Evolutionary conservation across 2,113 vertebrate species (phyloP), one percentile per base, ranked within the genome.

Genomic region (Pedionomus torquatus): DNA sequence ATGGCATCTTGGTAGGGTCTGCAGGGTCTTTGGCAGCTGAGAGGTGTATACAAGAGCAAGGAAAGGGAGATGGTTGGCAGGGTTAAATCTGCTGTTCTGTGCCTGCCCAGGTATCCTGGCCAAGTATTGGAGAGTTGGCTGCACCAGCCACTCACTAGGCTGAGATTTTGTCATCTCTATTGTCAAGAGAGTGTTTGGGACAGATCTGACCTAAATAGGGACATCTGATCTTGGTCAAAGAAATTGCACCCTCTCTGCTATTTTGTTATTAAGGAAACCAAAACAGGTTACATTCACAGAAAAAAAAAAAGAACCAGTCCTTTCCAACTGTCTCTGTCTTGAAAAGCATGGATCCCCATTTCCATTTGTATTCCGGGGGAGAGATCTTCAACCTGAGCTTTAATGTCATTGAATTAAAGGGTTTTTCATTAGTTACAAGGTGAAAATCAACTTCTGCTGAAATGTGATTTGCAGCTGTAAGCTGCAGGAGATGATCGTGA

Each of bases 401-500:
- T 83, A 86, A 83, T 69, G 71, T 93, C 90, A 12, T 43, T 71
- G 91, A 86, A 96, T 91, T 91, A 89, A 95, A 95, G 66, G 61
- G 46, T 43, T 91, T 89, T 93, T 91, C 93, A 93, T 89, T 93
- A 95, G 90, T 91, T 89, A 71, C 76, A 46, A 89, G 68, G 66
- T 71, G 83, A 85, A 91, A 91, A 89, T 89, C 87, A 89, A 82
- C 87, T 81, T 15, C 79, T 86, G 48, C 87, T 52, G 81, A 75
- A 79, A 82, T 70, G 84, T 86, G 93, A 74, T 89, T 78, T 85
- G 79, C 68, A 81, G 91, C 89, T 60, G 57, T 30, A 31, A 83
- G 52, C 90, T 79, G 83, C 57, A 37, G 87, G 80, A 78, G 51
- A 28, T 46, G 66, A 86, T 37, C 61, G 70, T 72, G 49, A 26